Evolutionary conservation across 2,888 invertebrate genomes (phyloP).

Genomic region (Xanthia icteritia): DNA sequence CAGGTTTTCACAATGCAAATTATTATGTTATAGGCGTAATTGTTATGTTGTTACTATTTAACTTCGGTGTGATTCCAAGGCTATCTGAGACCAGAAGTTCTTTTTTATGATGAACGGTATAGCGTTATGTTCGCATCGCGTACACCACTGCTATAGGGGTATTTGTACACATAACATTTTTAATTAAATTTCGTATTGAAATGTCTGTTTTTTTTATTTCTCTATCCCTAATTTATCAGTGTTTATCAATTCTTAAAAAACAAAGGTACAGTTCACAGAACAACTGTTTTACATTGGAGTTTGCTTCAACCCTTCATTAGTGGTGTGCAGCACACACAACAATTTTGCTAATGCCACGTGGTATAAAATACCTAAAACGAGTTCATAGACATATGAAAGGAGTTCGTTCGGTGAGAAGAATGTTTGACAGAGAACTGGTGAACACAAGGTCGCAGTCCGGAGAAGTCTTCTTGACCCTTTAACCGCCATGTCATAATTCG

Average conservation of each 20-base stretch:
- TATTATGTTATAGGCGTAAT: constrained; percentile 59
- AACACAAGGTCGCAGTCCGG: too few relatives aligned
- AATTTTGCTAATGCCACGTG: too few relatives aligned
- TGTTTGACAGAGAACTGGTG: too few relatives aligned
- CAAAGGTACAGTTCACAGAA: background rate
- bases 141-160: constrained; percentile 82
- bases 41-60: constrained; percentile 53
- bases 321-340: background rate
- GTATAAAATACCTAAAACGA: too few relatives aligned
- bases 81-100: constrained; percentile 68
- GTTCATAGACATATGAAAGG: too few relatives aligned
- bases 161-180: constrained; percentile 88
- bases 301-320: background rate
- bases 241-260: background rate
- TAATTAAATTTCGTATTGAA: constrained; percentile 81
- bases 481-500: too few relatives aligned
- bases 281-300: background rate
- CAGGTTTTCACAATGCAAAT: constrained; percentile 54
- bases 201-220: constrained; percentile 35
- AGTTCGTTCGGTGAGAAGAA: too few relatives aligned
- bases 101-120: constrained; percentile 66
- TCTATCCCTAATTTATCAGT: background rate
- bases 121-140: constrained; percentile 75
- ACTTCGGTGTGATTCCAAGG: constrained; percentile 57
- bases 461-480: too few relatives aligned